Conservation (phyloP, 2,888 invertebrate genomes). For the Isoperla grammatica region DNA sequence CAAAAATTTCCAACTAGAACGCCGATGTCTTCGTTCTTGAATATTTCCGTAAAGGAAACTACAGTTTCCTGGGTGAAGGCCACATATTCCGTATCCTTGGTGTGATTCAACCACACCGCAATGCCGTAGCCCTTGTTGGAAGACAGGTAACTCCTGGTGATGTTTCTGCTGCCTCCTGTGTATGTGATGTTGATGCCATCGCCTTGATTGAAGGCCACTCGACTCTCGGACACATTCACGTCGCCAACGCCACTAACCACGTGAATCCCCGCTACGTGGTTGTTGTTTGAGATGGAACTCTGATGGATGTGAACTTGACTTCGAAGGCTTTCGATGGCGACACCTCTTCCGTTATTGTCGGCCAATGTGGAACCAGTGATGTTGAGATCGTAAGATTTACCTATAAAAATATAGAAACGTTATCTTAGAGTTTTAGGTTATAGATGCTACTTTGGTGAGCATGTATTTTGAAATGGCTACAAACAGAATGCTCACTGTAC, state of each 20-base stretch:
- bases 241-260: slow-evolving; percentile 89
- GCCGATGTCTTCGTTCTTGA: slow-evolving; percentile 81
- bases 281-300: slow-evolving; percentile 78
- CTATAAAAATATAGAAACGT: slow-evolving; percentile 38
- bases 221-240: slow-evolving; percentile 85
- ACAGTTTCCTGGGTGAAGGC: slow-evolving; percentile 80
- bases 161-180: slow-evolving; percentile 87
- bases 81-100: slow-evolving; percentile 68
- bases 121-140: slow-evolving; percentile 86
- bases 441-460: too few relatives aligned
- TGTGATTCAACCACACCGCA: slow-evolving; percentile 86
- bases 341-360: slow-evolving; percentile 91
- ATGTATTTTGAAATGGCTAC: too few relatives aligned
- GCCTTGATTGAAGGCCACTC: slow-evolving; percentile 84
- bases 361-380: slow-evolving; percentile 78
- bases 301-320: slow-evolving; percentile 82
- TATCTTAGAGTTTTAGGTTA: too few relatives aligned
- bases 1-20: slow-evolving; percentile 89
- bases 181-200: slow-evolving; percentile 95
- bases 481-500: too few relatives aligned
- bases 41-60: slow-evolving; percentile 80
- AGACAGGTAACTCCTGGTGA: slow-evolving; percentile 78
- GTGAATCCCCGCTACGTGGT: slow-evolving; percentile 85
- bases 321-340: slow-evolving; percentile 85
- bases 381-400: slow-evolving; percentile 77